Conservation (phyloP, 1,140 invertebrate species). For the Atta colombica region DNA sequence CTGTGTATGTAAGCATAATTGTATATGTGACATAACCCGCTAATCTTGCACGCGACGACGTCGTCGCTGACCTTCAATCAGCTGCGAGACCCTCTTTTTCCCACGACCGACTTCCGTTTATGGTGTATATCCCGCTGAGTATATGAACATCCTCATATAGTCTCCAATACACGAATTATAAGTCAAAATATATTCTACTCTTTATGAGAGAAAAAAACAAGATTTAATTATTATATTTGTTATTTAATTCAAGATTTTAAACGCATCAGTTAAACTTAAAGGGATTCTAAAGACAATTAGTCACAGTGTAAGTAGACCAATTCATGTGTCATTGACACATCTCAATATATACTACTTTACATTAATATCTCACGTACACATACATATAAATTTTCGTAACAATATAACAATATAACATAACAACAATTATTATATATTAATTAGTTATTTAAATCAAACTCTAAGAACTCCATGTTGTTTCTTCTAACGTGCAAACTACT, state of each 20-base stretch:
- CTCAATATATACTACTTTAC: too few species aligned
- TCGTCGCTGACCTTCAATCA: conserved; percentile 53
- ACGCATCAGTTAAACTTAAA: neutral
- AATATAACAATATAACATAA: too few species aligned
- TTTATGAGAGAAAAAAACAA: neutral
- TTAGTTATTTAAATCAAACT: too few species aligned
- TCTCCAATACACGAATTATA: neutral
- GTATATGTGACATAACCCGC: conserved; percentile 29
- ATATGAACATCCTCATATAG: neutral
- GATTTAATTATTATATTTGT: neutral
- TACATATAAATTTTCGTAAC: too few species aligned
- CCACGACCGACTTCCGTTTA: conserved; percentile 58
- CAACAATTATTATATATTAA: too few species aligned
- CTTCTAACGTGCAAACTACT: too few species aligned
- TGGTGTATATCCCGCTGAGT: neutral
- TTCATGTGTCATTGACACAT: too few species aligned
- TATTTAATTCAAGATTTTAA: neutral
- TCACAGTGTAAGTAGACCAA: too few species aligned
- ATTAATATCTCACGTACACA: too few species aligned
- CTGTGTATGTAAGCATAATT: neutral
- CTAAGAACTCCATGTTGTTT: too few species aligned
- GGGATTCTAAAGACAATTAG: too few species aligned
- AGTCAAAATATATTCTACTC: conserved; percentile 9
- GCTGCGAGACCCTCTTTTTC: conserved; percentile 56
- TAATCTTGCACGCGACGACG: conserved; percentile 55